Evolutionary conservation across 1,140 invertebrate species (phyloP).

Genomic region (Cecropterus lyciades): DNA sequence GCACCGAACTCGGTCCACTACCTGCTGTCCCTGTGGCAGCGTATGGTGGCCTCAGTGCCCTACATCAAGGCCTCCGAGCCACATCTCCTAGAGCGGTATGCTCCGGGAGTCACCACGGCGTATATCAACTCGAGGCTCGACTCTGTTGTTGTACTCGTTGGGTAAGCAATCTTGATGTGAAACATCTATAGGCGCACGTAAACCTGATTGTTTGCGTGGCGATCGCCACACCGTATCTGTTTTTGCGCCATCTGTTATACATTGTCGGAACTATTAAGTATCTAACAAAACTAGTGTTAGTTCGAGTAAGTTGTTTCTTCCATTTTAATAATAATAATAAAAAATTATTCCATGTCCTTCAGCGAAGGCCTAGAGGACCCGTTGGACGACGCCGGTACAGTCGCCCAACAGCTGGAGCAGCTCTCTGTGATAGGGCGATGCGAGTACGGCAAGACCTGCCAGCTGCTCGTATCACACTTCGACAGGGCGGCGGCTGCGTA

Average conservation of each 20-base stretch:
- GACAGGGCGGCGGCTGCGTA: constrained; percentile 96
- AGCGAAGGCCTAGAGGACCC: constrained; percentile 98
- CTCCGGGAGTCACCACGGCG: constrained; percentile 97
- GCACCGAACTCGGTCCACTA: constrained; percentile 99
- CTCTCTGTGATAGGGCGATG: constrained; percentile 95
- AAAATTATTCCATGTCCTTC: too few relatives aligned
- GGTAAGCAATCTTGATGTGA: too few relatives aligned
- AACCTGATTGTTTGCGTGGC: too few relatives aligned
- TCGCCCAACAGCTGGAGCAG: constrained; percentile 98
- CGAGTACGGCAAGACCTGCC: constrained; percentile 98
- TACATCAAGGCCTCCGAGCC: constrained; percentile 98
- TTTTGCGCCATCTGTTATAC: too few relatives aligned
- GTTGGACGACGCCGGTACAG: constrained; percentile 96
- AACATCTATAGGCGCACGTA: too few relatives aligned
- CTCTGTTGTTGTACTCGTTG: constrained; percentile 94
- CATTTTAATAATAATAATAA: too few relatives aligned
- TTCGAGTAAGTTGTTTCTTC: too few relatives aligned
- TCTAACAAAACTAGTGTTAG: too few relatives aligned
- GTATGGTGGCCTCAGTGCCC: constrained; percentile 99
- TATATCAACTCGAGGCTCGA: constrained; percentile 97
- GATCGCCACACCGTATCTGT: too few relatives aligned
- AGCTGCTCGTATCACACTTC: constrained; percentile 96
- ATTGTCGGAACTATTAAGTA: too few relatives aligned
- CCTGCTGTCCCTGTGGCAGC: constrained; percentile 97
- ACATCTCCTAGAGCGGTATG: constrained; percentile 97